A percentile compares a stretch with the other conserved stretches of the same genome.
These are phyloP conservation scores for Arvicola amphibius DNA, from an alignment of 2,797 vertebrate genomes.

Conservation along the genomic window DNA sequence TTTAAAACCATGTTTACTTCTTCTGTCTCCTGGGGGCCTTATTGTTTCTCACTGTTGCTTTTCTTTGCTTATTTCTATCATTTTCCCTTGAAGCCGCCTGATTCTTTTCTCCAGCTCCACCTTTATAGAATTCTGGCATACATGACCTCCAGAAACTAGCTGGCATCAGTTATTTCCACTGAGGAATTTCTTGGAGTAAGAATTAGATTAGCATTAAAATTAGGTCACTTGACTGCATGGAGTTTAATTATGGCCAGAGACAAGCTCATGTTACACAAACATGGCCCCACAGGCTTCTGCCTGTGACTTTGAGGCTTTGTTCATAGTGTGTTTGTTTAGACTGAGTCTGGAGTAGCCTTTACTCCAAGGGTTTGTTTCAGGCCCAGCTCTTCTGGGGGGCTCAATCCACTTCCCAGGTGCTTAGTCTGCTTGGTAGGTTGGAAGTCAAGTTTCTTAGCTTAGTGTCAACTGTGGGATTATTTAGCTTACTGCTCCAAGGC, in stretches of 20 bases:
- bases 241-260: background rate
- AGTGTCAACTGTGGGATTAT: background rate
- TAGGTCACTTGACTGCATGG: background rate
- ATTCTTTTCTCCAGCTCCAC: background rate
- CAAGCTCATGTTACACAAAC: background rate
- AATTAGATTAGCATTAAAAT: background rate
- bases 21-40: background rate
- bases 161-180: background rate
- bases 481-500: background rate
- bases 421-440: background rate
- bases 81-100: background rate
- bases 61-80: background rate
- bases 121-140: background rate
- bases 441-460: constrained; percentile 4
- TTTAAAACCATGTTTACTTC: constrained; percentile 7
- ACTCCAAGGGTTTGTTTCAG: background rate
- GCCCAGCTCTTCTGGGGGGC: background rate
- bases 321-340: background rate
- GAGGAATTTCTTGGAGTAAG: background rate
- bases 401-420: background rate
- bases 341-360: background rate
- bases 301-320: background rate
- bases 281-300: background rate
- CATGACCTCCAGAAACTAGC: background rate
- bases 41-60: background rate